Percentiles rank a stretch among this genome's conserved stretches.
These are phyloP conservation scores for Syritta pipiens DNA, from an alignment of 2,888 invertebrate species.

Conservation along the genomic window DNA sequence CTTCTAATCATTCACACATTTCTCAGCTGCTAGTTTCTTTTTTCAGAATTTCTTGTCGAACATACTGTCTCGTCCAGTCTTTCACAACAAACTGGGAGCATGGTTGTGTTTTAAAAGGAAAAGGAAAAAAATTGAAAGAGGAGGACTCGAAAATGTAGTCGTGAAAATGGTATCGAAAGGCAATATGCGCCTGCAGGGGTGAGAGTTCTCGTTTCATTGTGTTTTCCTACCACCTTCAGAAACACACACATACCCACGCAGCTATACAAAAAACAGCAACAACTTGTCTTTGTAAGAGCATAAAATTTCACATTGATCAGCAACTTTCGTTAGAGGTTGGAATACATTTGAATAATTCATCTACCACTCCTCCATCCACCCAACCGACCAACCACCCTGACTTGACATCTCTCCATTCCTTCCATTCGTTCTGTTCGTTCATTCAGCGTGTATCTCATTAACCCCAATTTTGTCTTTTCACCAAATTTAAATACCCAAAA, in stretches of 20 bases:
- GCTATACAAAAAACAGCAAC: not conserved
- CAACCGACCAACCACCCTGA: not conserved
- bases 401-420: too few relatives aligned
- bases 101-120: not conserved
- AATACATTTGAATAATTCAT: slow-evolving; percentile 68
- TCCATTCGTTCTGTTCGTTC: slow-evolving; percentile 17
- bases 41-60: not conserved
- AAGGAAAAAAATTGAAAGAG: slow-evolving; percentile 11
- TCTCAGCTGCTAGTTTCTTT: too few relatives aligned
- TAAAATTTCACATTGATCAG: slow-evolving; percentile 66
- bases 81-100: slow-evolving; percentile 3
- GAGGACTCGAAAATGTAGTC: slow-evolving; percentile 26
- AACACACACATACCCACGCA: not conserved
- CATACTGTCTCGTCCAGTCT: not conserved
- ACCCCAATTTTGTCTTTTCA: slow-evolving; percentile 65
- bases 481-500: slow-evolving; percentile 59
- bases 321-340: slow-evolving; percentile 58
- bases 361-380: slow-evolving; percentile 38
- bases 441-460: slow-evolving; percentile 68
- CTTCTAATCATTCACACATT: too few relatives aligned
- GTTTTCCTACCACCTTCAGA: not conserved
- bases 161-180: slow-evolving; percentile 37
- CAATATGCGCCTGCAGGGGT: slow-evolving; percentile 47
- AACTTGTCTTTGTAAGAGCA: slow-evolving; percentile 29
- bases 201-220: slow-evolving; percentile 25